Base-by-base conservation (phyloP, 1,140 invertebrate genomes). In the Orchestia grillus region DNA sequence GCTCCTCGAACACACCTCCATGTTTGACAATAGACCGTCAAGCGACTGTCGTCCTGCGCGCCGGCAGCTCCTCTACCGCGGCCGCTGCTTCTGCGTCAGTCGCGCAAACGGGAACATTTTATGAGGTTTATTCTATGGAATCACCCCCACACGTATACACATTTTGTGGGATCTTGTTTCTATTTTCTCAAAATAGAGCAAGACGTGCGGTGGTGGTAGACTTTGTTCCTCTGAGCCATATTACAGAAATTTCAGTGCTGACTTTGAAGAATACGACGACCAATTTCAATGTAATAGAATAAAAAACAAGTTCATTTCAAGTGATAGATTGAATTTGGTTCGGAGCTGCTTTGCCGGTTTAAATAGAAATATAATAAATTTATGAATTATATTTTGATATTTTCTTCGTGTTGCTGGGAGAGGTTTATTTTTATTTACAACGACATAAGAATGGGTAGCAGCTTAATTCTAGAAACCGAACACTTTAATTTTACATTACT, bases 21-120 rank as follows among this genome's bases (percentile, higher is more conserved):
- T 94, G 44, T 94, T 94, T 40, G 92, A 94, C 92, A 45, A 94
- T 94, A 94, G 92, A 94, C 36, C 40, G 92, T n/a, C 92, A 94
- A 94, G 92, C 40, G 92, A 45, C 44, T 94, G 88, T 3, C 88
- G 36, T 11, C 36, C 87, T n/a, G 36, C 87, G 36, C 6, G 88
- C n/a, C 41, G 88, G 28, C 43, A 42, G 11, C 15, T 44, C 11
- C 88, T 42, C 15, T 90, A 42, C 43, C 42, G 88, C 43, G 43
- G 8, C 62, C 11, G 88, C 43, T 8, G 8, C 62, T 23, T 77
- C 62, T 77, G 62, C 62, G 36, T 77, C 62, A 77, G 1, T 36
- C 28, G 62, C 28, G 28, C 62, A 77, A 77, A 77, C 62, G 11
- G 62, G 11, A 77, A 28, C 62, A 36, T 77, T 77, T 77, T 77